These are phyloP conservation scores for Porites lobata DNA, from an alignment of 92 coral and sea anemone species.

Conservation along the genomic window DNA sequence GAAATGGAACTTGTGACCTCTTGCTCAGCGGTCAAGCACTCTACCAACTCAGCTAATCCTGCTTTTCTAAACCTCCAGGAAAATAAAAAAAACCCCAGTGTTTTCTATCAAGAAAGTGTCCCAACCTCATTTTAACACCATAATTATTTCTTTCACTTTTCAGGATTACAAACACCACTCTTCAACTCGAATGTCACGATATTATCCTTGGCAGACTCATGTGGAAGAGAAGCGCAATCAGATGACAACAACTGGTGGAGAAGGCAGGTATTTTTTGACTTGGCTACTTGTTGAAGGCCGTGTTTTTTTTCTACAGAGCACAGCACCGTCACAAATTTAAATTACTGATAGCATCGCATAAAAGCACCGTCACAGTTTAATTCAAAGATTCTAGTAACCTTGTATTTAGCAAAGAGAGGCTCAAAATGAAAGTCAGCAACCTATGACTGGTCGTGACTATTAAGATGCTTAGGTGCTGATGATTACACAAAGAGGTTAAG, in stretches of 20 bases:
- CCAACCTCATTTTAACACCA: not conserved
- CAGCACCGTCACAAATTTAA: constrained; percentile 13
- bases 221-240: constrained; percentile 19
- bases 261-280: constrained; percentile 82
- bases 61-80: not conserved
- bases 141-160: not conserved
- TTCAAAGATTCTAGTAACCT: no score
- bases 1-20: no score
- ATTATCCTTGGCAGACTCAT: constrained; percentile 42
- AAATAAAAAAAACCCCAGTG: not conserved
- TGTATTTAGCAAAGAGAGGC: no score
- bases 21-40: no score
- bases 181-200: constrained; percentile 14
- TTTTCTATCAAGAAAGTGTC: not conserved
- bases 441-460: not conserved
- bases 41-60: no score
- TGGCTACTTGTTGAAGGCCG: constrained; percentile 51
- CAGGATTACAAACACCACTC: constrained; percentile 23
- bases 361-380: not conserved
- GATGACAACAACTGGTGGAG: constrained; percentile 42
- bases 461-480: not conserved
- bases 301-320: constrained; percentile 20
- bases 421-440: no score
- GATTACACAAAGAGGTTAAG: not conserved
- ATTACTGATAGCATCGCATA: not conserved